Percentiles rank a stretch among this genome's conserved stretches.
Evolutionary conservation across 2,113 vertebrate genomes (phyloP).

Genomic region (Madoqua kirkii): DNA sequence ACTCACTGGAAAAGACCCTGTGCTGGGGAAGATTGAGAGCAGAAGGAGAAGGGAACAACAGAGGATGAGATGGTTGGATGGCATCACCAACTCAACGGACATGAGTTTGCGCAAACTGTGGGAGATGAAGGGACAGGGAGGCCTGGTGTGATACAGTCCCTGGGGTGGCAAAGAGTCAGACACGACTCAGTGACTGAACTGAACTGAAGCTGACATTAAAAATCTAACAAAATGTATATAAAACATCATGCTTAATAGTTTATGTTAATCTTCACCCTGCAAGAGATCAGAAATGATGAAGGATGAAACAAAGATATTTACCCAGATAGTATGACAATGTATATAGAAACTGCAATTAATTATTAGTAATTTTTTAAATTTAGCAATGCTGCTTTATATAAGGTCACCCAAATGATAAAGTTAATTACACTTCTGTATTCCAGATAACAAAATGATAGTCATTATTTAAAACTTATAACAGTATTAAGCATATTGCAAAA

Average conservation of each 20-base stretch:
- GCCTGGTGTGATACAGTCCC: background rate
- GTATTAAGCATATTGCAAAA: background rate
- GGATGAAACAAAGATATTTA: background rate
- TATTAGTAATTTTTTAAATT: background rate
- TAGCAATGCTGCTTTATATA: background rate
- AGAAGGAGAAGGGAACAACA: too few relatives aligned
- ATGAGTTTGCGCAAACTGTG: too few relatives aligned
- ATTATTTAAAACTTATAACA: background rate
- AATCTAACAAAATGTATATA: background rate
- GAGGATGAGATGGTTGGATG: too few relatives aligned
- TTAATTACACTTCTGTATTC: background rate
- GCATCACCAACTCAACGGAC: too few relatives aligned
- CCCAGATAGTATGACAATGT: background rate
- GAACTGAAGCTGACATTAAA: background rate
- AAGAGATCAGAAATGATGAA: background rate
- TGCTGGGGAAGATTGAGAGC: too few relatives aligned
- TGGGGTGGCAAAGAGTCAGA: background rate
- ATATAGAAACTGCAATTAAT: background rate
- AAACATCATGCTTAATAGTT: background rate
- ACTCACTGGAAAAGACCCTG: too few relatives aligned
- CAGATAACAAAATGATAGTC: background rate
- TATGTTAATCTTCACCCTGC: background rate
- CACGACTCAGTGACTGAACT: background rate
- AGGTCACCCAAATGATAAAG: background rate
- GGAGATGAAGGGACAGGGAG: too few relatives aligned